These are phyloP conservation scores for Drosophila athabasca DNA, from an alignment of 1,140 invertebrate genomes.

Conservation along the genomic window DNA sequence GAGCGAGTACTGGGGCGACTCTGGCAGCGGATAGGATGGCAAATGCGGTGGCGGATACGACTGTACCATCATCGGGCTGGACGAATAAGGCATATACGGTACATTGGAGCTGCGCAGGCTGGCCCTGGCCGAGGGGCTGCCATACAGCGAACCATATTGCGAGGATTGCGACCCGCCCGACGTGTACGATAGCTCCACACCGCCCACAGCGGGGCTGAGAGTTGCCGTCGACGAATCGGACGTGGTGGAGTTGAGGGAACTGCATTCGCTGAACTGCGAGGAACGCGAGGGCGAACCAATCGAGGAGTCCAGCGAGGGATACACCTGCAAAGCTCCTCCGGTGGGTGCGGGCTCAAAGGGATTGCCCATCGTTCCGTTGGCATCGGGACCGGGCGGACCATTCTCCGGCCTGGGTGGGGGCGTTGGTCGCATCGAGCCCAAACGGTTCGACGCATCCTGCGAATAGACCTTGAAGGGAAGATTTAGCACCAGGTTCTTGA, in stretches of 20 bases:
- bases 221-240: slow-evolving; percentile 75
- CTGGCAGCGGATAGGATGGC: slow-evolving; percentile 64
- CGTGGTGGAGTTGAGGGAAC: slow-evolving; percentile 74
- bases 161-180: slow-evolving; percentile 69
- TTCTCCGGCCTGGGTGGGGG: slow-evolving; percentile 63
- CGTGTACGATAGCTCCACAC: slow-evolving; percentile 67
- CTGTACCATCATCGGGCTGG: slow-evolving; percentile 71
- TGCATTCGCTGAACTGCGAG: slow-evolving; percentile 75
- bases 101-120: slow-evolving; percentile 72
- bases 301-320: slow-evolving; percentile 72
- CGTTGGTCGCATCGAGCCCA: slow-evolving; percentile 44
- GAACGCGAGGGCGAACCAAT: slow-evolving; percentile 81
- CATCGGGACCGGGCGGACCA: slow-evolving; percentile 62
- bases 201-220: slow-evolving; percentile 67
- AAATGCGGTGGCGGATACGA: slow-evolving; percentile 75
- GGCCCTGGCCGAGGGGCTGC: slow-evolving; percentile 62
- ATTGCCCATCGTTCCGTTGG: slow-evolving; percentile 41
- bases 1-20: slow-evolving; percentile 67
- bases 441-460: slow-evolving; percentile 49
- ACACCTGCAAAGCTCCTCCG: slow-evolving; percentile 23
- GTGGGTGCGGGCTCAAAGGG: slow-evolving; percentile 61
- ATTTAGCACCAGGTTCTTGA: slow-evolving; percentile 78
- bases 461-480: slow-evolving; percentile 78
- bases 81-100: slow-evolving; percentile 78
- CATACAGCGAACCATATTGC: slow-evolving; percentile 74